Evolutionary conservation across 2,113 vertebrate species (phyloP), one percentile per base, ranked within the genome.

Genomic region (Dicerorhinus sumatrensis): DNA sequence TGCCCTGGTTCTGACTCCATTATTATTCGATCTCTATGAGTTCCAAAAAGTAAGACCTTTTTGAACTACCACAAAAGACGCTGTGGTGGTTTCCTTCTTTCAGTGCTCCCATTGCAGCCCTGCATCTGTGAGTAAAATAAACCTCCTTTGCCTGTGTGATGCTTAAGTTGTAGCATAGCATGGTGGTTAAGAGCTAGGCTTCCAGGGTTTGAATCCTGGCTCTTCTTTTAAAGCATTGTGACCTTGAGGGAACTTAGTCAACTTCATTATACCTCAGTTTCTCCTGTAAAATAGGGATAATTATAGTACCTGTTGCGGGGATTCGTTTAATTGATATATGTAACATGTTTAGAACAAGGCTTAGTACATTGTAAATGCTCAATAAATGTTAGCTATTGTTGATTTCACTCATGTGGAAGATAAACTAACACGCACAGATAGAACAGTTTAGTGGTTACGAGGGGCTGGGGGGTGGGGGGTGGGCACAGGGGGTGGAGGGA

Each of bases 91-190:
- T 81, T 94, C 8, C 65, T 91, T 83, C 33, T 58, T 83, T 92
- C 33, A 90, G 21, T 67, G 58, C 23, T 91, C 62, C 39, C 10
- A 62, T 20, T 70, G 60, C 70, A 81, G 36, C 23, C 80, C 60
- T 89, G 65, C 46, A 16, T 90, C 76, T 63, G 3, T 94, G 54
- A 75, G 56, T 86, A 70, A 96, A 92, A 77, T 89, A 95, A 95
- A 21, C 62, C 31, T 87, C 36, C 16, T 70, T 91, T 90, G 75
- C 54, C 56, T 82, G 20, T 96, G 54, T 85, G 56, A 70, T 65
- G 33, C 70, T 87, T 88, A 62, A 54, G 27, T 76, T 82, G 31
- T 65, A 89, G 70, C 21, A 81, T 20, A 81, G 27, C 5, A 11
- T 85, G 51, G 14, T 92, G 72, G 18, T 86, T 85, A 91, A 86